Conservation (phyloP, 2,113 vertebrate species). For the Craseonycteris thonglongyai region DNA sequence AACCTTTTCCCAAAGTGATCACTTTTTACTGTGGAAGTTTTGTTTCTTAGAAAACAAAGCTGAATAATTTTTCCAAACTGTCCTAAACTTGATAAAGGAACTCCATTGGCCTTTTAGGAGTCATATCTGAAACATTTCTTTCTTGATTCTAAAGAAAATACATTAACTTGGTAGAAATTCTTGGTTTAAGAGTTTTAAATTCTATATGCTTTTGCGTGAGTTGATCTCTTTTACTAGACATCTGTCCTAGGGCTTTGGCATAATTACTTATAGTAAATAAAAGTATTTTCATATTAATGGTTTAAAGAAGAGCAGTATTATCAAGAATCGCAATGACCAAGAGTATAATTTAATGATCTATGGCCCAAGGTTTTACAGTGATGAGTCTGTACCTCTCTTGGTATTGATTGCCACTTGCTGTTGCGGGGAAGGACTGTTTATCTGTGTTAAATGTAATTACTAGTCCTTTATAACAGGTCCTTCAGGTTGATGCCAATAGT, state of each 20-base stretch:
- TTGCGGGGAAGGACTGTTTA: not conserved
- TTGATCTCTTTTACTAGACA: not conserved
- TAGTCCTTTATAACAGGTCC: not conserved
- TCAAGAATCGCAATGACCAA: not conserved
- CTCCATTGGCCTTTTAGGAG: not conserved
- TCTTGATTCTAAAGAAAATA: conserved; percentile 26
- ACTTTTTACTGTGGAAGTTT: not conserved
- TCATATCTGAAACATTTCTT: not conserved
- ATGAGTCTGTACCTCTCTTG: not conserved
- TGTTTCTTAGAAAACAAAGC: not conserved
- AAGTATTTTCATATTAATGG: not conserved
- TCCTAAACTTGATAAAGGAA: not conserved
- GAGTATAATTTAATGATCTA: not conserved
- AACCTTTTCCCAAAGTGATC: not conserved
- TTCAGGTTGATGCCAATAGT: not conserved
- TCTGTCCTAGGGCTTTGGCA: not conserved
- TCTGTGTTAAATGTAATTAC: not conserved
- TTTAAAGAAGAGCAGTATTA: not conserved
- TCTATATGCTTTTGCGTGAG: not conserved
- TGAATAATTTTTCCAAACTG: not conserved
- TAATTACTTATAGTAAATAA: not conserved
- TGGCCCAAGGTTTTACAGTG: not conserved
- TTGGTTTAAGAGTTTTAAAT: conserved; percentile 4
- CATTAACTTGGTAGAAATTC: not conserved
- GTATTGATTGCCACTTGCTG: not conserved